Conservation (phyloP, 2,888 invertebrate species). For the Trissoscelio sp. region DNA sequence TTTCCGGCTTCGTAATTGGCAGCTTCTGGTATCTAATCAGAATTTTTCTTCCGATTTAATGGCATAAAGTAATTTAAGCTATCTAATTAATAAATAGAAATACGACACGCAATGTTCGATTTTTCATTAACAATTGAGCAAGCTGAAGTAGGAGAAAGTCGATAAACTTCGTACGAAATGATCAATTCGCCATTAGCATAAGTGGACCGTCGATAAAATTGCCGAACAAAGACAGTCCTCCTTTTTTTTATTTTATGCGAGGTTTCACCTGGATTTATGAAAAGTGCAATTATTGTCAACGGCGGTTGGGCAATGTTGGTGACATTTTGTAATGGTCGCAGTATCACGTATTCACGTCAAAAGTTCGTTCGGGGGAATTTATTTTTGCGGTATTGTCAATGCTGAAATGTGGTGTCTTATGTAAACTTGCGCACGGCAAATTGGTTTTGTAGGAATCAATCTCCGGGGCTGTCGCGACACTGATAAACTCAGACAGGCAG, state of each 20-base stretch:
- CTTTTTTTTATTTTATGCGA: background rate
- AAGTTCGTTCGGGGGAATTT: conserved; percentile 11
- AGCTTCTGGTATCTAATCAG: background rate
- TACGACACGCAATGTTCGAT: conserved; percentile 17
- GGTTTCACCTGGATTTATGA: conserved; percentile 2
- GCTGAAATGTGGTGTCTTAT: conserved; percentile 39
- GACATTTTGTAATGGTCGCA: conserved; percentile 21
- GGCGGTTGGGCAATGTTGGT: conserved; percentile 12
- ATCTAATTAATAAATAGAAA: background rate
- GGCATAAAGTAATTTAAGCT: conserved; percentile 5
- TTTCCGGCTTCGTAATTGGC: too few species aligned
- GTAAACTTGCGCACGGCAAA: conserved; percentile 15
- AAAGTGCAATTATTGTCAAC: conserved; percentile 19
- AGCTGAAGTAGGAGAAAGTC: conserved; percentile 4
- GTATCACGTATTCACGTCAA: conserved; percentile 29
- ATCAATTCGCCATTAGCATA: background rate
- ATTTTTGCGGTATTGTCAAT: conserved; percentile 42
- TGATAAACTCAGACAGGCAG: conserved; percentile 24
- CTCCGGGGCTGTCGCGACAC: background rate
- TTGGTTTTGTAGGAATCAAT: conserved; percentile 31
- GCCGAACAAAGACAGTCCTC: background rate
- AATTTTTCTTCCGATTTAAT: background rate
- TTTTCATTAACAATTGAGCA: too few species aligned
- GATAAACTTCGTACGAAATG: background rate
- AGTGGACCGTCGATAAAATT: background rate